Conservation (phyloP, 2,113 vertebrate species). For the Aspidoscelis tigris region DNA sequence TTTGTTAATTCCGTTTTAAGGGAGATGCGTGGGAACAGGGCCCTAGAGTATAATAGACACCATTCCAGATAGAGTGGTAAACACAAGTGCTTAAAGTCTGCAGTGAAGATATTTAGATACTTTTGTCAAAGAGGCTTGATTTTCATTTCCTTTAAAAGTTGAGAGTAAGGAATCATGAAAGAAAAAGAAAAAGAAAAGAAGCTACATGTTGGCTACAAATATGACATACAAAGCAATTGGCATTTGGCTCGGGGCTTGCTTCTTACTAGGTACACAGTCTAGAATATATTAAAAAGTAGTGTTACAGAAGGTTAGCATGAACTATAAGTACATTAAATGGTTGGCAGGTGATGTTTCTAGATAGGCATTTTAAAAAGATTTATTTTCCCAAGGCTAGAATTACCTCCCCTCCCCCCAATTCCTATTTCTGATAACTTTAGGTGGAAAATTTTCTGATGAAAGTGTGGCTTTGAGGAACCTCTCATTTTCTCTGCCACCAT, state of each 20-base stretch:
- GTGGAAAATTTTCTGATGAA: slow-evolving; percentile 43
- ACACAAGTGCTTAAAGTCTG: slow-evolving; percentile 31
- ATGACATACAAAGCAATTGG: slow-evolving; percentile 30
- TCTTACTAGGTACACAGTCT: slow-evolving; percentile 37
- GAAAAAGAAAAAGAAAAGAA: slow-evolving; percentile 33
- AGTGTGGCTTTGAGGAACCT: slow-evolving; percentile 21
- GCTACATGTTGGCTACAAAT: slow-evolving; percentile 35
- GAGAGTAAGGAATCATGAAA: slow-evolving; percentile 23
- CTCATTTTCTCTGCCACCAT: not conserved
- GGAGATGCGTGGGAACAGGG: too few relatives aligned
- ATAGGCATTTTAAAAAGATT: slow-evolving; percentile 47
- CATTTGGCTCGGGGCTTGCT: slow-evolving; percentile 46
- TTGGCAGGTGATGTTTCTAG: slow-evolving; percentile 59
- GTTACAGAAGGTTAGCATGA: slow-evolving; percentile 56
- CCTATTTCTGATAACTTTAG: slow-evolving; percentile 53
- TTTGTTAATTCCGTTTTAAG: too few relatives aligned
- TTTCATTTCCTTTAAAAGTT: slow-evolving; percentile 45
- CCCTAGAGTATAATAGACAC: slow-evolving; percentile 9
- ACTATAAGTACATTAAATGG: slow-evolving; percentile 60
- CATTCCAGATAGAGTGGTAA: slow-evolving; percentile 29
- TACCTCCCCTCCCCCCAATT: slow-evolving; percentile 49
- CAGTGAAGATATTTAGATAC: slow-evolving; percentile 39
- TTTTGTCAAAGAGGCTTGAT: slow-evolving; percentile 42
- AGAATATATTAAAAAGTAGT: slow-evolving; percentile 47
- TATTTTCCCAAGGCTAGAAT: slow-evolving; percentile 53